Base-by-base conservation (phyloP, 2,797 vertebrate genomes). In the Australoheros facetus region DNA sequence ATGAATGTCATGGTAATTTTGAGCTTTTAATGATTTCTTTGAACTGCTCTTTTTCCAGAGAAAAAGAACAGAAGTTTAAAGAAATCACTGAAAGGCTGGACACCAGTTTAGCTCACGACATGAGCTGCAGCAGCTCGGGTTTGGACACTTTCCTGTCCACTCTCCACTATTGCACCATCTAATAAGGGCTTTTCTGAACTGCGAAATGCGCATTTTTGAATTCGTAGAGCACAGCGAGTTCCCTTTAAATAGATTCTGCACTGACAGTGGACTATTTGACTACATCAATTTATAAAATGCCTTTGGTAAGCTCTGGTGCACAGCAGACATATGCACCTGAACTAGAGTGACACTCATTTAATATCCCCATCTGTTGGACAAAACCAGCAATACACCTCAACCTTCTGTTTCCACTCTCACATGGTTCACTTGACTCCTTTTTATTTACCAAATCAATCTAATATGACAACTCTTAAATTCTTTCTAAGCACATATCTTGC, bases 331-430 rank as follows among this genome's bases (percentile, higher is more conserved):
- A 48, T 66, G 4, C 5, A 57, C 7, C 48, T 1, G 2, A 58
- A 53, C 7, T 26, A 45, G 37, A 45, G 21, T 64, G 21, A 64
- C 60, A 64, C 30, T 19, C 30, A 51, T 51, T 57, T 4, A 74
- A 62, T 56, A 57, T 64, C 74, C 1, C 84, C 87, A 82, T 19
- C 83, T 87, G 60, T 13, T 86, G 86, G 79, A 5, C 30, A 62
- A 54, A 76, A 21, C 13, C 26, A 10, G 55, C 64, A 75, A 42
- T 73, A 58, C 62, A 62, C 4, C 39, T 12, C 42, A 55, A 56
- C 10, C n/a, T 32, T 19, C 17, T 7, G 45, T 77, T 79, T 26
- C 10, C 16, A 19, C 66, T 19, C 12, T 23, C 21, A 62, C 11
- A 3, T 17, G 7, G 14, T 28, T 64, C 2, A 0, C 14, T 19